phyloP scores from a whole-genome alignment of 2,797 vertebrate genomes.

The Sylvilagus floridanus region DNA sequence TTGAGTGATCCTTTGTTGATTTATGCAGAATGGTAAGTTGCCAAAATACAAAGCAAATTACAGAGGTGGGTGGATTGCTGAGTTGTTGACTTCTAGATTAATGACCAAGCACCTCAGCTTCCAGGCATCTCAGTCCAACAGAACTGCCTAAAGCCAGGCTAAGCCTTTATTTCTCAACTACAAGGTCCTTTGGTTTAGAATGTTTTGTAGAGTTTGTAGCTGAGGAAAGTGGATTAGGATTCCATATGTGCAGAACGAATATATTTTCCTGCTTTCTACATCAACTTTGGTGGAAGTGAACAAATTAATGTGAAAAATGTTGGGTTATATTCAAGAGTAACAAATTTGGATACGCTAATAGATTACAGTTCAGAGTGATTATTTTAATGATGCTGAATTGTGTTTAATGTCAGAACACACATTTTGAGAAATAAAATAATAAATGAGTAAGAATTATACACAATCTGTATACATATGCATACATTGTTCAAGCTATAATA shows the following conservation, averaged over 20 bases:
- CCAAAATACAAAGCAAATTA: neutral
- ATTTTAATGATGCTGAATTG: neutral
- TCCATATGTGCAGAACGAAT: neutral
- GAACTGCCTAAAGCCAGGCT: neutral
- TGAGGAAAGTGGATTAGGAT: neutral
- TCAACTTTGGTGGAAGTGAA: neutral
- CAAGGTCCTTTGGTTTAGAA: neutral
- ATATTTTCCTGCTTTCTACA: neutral
- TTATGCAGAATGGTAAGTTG: neutral
- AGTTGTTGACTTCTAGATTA: neutral
- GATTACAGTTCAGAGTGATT: neutral
- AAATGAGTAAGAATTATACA: neutral
- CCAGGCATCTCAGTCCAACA: neutral
- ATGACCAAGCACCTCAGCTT: neutral
- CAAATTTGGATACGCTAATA: neutral
- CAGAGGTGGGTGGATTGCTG: too few species aligned
- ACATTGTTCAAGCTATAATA: neutral
- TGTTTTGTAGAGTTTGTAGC: neutral
- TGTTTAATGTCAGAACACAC: neutral
- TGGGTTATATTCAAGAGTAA: neutral
- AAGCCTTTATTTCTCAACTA: neutral
- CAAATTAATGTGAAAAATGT: neutral
- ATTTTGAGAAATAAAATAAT: conserved; percentile 14
- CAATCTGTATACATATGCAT: neutral
- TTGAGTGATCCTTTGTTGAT: neutral